A percentile compares a stretch with the other conserved stretches of the same genome.
These are phyloP conservation scores for Amitus sp. DNA, from an alignment of 2,888 invertebrate species.

Conservation along the genomic window DNA sequence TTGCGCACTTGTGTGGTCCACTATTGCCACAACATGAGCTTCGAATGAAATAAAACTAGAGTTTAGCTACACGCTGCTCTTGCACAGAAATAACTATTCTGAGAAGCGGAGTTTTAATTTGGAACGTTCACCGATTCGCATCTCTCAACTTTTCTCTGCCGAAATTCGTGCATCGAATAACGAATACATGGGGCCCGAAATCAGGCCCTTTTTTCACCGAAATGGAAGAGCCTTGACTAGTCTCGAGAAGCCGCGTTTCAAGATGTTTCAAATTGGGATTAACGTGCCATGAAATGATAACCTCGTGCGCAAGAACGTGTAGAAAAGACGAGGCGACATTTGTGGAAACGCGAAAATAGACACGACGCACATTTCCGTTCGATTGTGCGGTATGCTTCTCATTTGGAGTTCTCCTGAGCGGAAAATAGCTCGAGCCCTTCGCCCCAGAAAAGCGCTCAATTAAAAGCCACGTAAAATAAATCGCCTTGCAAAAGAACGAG, in stretches of 20 bases:
- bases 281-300: constrained; percentile 5
- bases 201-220: too few species aligned
- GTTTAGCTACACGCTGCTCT: constrained; percentile 2
- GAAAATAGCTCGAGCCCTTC: constrained; percentile 34
- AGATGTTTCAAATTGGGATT: background rate
- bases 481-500: background rate
- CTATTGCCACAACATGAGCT: constrained; percentile 34
- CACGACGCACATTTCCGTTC: constrained; percentile 36
- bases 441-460: constrained; percentile 34
- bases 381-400: constrained; percentile 34
- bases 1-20: constrained; percentile 62
- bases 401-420: constrained; percentile 36
- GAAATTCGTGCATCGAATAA: too few species aligned
- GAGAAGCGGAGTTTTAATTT: constrained; percentile 11
- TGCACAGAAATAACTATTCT: constrained; percentile 4
- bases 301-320: background rate
- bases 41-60: constrained; percentile 20
- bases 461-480: constrained; percentile 21
- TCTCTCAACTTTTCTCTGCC: background rate
- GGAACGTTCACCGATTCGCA: background rate
- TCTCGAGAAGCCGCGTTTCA: background rate
- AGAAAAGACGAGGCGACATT: constrained; percentile 11
- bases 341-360: constrained; percentile 32
- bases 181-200: too few species aligned
- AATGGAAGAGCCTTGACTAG: too few species aligned